Evolutionary conservation across 2,113 vertebrate genomes (phyloP).

Genomic region (Melanotaenia duboulayi): DNA sequence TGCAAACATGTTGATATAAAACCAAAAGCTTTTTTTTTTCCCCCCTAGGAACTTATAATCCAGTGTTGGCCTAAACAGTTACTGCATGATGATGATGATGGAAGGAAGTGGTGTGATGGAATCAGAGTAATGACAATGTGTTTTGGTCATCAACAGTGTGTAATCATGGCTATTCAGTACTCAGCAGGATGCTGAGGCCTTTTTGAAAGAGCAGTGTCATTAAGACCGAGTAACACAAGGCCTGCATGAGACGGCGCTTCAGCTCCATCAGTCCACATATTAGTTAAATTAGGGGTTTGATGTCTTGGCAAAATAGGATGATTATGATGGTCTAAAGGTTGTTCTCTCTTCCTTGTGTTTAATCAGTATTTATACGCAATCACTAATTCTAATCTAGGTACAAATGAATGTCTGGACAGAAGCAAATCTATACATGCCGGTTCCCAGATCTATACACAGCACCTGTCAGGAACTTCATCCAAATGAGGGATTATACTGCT

Average conservation of each 20-base stretch:
- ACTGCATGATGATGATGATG: constrained; percentile 34
- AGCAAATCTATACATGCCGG: constrained; percentile 23
- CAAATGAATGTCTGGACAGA: constrained; percentile 32
- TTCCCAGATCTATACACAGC: constrained; percentile 24
- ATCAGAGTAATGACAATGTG: constrained; percentile 26
- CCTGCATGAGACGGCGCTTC: constrained; percentile 37
- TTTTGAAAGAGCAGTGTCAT: constrained; percentile 58
- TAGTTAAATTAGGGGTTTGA: constrained; percentile 68
- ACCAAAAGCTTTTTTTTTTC: neutral
- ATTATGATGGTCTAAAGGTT: constrained; percentile 8
- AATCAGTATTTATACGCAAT: constrained; percentile 4
- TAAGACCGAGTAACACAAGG: constrained; percentile 55
- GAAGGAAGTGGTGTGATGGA: constrained; percentile 34
- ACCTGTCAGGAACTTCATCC: constrained; percentile 49
- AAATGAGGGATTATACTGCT: constrained; percentile 46
- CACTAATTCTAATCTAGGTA: constrained; percentile 17
- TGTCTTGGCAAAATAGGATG: constrained; percentile 48
- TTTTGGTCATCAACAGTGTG: constrained; percentile 61
- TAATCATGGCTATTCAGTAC: constrained; percentile 64
- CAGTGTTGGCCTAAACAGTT: constrained; percentile 14
- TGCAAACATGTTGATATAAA: constrained; percentile 13
- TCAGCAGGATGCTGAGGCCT: constrained; percentile 49
- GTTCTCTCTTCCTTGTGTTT: neutral
- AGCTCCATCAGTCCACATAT: constrained; percentile 60
- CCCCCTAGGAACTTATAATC: constrained; percentile 9